A percentile compares a stretch with the other conserved stretches of the same genome.
These are phyloP conservation scores for Enteromius radiatus DNA, from an alignment of 2,797 vertebrate species.

Conservation along the genomic window DNA sequence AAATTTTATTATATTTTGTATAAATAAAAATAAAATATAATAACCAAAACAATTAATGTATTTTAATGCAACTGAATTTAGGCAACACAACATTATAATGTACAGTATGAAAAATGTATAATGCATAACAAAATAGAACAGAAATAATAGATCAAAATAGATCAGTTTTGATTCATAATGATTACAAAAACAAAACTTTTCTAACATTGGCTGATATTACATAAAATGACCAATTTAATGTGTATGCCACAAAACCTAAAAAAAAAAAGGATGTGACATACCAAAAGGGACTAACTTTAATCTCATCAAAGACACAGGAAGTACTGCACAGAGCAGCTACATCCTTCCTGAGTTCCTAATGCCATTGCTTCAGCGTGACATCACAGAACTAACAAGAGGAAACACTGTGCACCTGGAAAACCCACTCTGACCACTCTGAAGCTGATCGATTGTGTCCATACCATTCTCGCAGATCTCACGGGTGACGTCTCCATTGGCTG, in stretches of 20 bases:
- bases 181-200: background rate
- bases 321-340: slow-evolving; percentile 71
- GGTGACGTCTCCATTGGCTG: slow-evolving; percentile 72
- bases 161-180: background rate
- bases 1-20: background rate
- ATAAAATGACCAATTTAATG: background rate
- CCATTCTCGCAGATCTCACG: slow-evolving; percentile 78
- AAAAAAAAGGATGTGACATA: background rate
- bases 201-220: background rate
- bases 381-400: slow-evolving; percentile 67
- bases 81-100: background rate
- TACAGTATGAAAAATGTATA: background rate
- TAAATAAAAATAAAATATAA: background rate
- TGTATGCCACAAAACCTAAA: background rate
- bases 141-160: no score
- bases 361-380: slow-evolving; percentile 77
- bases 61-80: background rate
- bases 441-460: slow-evolving; percentile 56
- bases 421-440: slow-evolving; percentile 34
- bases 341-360: slow-evolving; percentile 81
- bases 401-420: slow-evolving; percentile 55
- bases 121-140: background rate
- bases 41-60: background rate
- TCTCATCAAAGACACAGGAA: slow-evolving; percentile 71
- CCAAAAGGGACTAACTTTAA: slow-evolving; percentile 8